phyloP scores from a whole-genome alignment of 2,113 vertebrate genomes.

The Onychostruthus taczanowskii region DNA sequence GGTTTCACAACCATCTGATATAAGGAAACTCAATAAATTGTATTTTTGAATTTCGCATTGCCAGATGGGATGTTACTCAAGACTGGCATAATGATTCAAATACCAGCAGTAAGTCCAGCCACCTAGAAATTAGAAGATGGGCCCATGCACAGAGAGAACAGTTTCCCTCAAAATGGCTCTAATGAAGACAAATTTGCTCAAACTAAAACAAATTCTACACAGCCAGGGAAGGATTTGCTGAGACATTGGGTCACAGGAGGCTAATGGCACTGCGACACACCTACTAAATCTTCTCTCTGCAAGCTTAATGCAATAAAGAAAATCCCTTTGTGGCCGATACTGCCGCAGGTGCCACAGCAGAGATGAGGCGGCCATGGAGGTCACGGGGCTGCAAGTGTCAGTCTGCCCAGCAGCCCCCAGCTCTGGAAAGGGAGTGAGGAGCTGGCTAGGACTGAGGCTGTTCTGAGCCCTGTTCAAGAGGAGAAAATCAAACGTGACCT shows the following conservation, averaged over 20 bases:
- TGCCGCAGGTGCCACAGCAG: accelerated
- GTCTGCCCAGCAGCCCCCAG: background rate
- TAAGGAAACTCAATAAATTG: background rate
- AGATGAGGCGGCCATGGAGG: background rate
- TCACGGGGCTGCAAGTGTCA: accelerated
- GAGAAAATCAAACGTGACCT: background rate
- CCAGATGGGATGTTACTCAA: background rate
- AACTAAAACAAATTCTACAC: background rate
- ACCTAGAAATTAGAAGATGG: background rate
- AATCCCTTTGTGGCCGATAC: conserved; percentile 19
- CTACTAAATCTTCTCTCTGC: conserved; percentile 50
- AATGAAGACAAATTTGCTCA: background rate
- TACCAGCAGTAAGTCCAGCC: background rate
- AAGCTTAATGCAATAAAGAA: conserved; percentile 52
- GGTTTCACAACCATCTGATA: background rate
- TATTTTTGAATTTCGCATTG: background rate
- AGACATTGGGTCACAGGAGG: background rate
- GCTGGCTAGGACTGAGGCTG: background rate
- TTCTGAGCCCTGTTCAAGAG: background rate
- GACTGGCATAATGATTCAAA: background rate
- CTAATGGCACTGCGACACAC: background rate
- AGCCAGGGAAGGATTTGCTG: conserved; percentile 12
- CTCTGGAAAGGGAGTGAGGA: background rate
- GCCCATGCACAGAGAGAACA: background rate
- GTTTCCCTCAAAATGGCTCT: background rate